A percentile compares a stretch with the other conserved stretches of the same genome.
These are phyloP conservation scores for Cantharis rustica DNA, from an alignment of 2,888 invertebrate genomes.

Conservation along the genomic window DNA sequence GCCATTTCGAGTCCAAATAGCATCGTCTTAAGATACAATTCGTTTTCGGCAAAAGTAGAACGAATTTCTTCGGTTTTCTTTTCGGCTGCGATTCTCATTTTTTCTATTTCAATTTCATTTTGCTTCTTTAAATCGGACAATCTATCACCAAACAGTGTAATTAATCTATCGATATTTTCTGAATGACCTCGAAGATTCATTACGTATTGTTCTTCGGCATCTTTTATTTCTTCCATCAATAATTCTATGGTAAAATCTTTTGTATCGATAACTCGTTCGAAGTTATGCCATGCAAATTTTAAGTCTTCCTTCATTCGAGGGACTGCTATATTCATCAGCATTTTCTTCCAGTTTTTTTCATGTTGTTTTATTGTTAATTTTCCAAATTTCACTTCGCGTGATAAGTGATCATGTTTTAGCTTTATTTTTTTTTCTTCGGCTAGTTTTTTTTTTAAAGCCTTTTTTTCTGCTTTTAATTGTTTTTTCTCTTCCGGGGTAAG, in stretches of 20 bases:
- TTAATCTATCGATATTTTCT: constrained; percentile 51
- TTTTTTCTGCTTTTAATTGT: constrained; percentile 35
- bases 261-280: constrained; percentile 56
- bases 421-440: constrained; percentile 42
- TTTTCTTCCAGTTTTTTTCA: constrained; percentile 53
- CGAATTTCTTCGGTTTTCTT: constrained; percentile 55
- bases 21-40: constrained; percentile 58
- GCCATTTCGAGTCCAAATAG: constrained; percentile 60
- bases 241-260: constrained; percentile 56
- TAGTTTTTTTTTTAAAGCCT: constrained; percentile 40
- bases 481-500: constrained; percentile 39
- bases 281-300: constrained; percentile 54
- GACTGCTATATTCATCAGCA: constrained; percentile 51
- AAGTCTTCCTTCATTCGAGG: constrained; percentile 53
- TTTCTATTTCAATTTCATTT: constrained; percentile 41
- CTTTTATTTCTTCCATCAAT: constrained; percentile 53
- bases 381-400: constrained; percentile 53
- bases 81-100: constrained; percentile 56
- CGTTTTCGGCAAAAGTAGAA: constrained; percentile 55
- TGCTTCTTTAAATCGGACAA: constrained; percentile 48
- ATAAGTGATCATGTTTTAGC: constrained; percentile 47
- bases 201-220: constrained; percentile 54
- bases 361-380: constrained; percentile 46
- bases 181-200: constrained; percentile 50
- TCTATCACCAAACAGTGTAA: constrained; percentile 47